Evolutionary conservation across 2,888 invertebrate genomes (phyloP).

Genomic region (Cephus pulcher): DNA sequence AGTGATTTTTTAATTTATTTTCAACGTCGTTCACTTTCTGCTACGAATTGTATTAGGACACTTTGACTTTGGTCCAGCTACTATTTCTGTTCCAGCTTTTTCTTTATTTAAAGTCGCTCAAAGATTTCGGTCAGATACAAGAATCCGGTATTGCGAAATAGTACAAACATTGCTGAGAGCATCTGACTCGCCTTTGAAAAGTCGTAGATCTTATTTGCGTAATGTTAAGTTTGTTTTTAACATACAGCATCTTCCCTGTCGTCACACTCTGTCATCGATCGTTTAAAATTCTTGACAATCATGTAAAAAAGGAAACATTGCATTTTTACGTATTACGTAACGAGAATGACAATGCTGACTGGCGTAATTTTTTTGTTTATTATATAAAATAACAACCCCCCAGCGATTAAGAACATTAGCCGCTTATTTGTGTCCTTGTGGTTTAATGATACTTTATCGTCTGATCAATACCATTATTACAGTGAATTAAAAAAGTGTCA

Average conservation of each 20-base stretch:
- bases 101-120: neutral
- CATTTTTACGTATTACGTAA: neutral
- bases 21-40: neutral
- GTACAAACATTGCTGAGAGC: neutral
- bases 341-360: neutral
- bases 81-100: neutral
- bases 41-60: neutral
- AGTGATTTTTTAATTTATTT: neutral
- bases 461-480: neutral
- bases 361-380: neutral
- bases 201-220: neutral
- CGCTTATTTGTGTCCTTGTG: neutral
- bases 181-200: neutral
- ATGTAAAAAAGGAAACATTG: neutral
- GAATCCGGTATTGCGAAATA: neutral
- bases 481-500: neutral
- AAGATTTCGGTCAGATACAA: neutral
- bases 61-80: neutral
- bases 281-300: neutral
- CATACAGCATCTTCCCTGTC: neutral
- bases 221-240: neutral
- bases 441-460: neutral
- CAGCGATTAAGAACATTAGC: neutral
- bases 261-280: neutral
- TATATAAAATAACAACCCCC: neutral